A percentile compares a stretch with the other conserved stretches of the same genome.
These are phyloP conservation scores for Diarsia brunnea DNA, from an alignment of 2,888 invertebrate genomes.

Conservation along the genomic window DNA sequence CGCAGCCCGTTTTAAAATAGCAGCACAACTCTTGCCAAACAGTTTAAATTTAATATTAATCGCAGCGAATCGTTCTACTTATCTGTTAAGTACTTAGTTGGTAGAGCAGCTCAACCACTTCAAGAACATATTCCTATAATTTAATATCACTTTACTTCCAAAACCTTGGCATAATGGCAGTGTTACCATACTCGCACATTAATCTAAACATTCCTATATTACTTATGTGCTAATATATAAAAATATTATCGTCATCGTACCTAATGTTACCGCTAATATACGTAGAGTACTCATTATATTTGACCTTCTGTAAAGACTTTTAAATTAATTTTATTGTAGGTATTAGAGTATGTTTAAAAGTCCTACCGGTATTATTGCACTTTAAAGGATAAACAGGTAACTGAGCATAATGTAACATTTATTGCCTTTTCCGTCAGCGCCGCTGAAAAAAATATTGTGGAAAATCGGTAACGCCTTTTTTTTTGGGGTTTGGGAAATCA, in stretches of 20 bases:
- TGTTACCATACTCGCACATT: constrained; percentile 4
- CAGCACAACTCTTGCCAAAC: neutral
- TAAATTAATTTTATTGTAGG: neutral
- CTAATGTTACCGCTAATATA: constrained; percentile 40
- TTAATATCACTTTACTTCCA: constrained; percentile 34
- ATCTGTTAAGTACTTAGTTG: neutral
- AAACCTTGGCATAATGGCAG: constrained; percentile 55
- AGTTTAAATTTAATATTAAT: neutral
- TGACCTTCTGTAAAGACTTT: constrained; percentile 42
- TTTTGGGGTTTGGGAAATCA: too few species aligned
- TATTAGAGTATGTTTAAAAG: neutral
- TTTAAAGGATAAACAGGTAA: too few species aligned
- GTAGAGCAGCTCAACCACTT: constrained; percentile 3
- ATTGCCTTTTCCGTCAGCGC: too few species aligned
- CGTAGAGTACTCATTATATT: constrained; percentile 38
- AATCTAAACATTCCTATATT: constrained; percentile 38
- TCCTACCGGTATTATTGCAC: neutral
- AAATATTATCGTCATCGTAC: constrained; percentile 47
- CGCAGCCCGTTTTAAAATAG: too few species aligned
- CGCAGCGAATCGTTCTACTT: neutral
- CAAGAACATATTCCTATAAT: constrained; percentile 27
- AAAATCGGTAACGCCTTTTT: too few species aligned
- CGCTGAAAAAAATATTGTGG: too few species aligned
- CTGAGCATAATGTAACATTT: too few species aligned
- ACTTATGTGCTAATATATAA: constrained; percentile 50